Conservation (phyloP, 2,113 vertebrate species). For the Paramisgurnus dabryanus region DNA sequence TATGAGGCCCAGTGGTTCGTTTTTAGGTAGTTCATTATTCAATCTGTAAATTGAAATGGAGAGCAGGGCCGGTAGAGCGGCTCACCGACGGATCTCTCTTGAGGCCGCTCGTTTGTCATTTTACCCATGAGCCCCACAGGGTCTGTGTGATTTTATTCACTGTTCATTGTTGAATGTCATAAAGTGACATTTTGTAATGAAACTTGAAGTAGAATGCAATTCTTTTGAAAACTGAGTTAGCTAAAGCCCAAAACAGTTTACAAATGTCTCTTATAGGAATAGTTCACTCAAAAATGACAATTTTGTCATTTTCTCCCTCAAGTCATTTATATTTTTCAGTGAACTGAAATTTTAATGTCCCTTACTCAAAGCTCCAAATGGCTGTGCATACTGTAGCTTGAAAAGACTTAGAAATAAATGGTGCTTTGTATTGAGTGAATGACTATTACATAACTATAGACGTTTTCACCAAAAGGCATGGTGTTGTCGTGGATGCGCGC, state of each 20-base stretch:
- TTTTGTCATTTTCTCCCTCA: background rate
- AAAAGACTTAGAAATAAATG: too few species aligned
- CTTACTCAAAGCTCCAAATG: too few species aligned
- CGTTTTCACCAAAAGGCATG: too few species aligned
- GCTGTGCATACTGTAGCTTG: too few species aligned
- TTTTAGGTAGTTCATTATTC: slow-evolving; percentile 34
- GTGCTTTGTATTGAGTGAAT: too few species aligned
- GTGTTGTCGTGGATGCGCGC: too few species aligned
- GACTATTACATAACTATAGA: too few species aligned
- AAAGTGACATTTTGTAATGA: background rate
- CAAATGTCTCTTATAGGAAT: background rate
- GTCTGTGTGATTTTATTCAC: slow-evolving; percentile 4
- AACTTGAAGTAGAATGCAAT: background rate
- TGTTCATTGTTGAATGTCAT: slow-evolving; percentile 5
- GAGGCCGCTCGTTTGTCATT: slow-evolving; percentile 33
- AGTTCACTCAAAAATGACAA: background rate
- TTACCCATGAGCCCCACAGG: background rate
- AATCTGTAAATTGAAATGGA: slow-evolving; percentile 30
- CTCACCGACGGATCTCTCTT: slow-evolving; percentile 24
- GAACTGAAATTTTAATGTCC: too few species aligned
- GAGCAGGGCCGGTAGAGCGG: slow-evolving; percentile 5
- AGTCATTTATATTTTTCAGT: too few species aligned
- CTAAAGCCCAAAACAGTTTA: background rate
- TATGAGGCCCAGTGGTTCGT: slow-evolving; percentile 25
- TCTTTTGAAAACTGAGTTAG: background rate